A percentile compares a stretch with the other conserved stretches of the same genome.
These are phyloP conservation scores for Cyanoliseus patagonus DNA, from an alignment of 2,113 vertebrate genomes.

Conservation along the genomic window DNA sequence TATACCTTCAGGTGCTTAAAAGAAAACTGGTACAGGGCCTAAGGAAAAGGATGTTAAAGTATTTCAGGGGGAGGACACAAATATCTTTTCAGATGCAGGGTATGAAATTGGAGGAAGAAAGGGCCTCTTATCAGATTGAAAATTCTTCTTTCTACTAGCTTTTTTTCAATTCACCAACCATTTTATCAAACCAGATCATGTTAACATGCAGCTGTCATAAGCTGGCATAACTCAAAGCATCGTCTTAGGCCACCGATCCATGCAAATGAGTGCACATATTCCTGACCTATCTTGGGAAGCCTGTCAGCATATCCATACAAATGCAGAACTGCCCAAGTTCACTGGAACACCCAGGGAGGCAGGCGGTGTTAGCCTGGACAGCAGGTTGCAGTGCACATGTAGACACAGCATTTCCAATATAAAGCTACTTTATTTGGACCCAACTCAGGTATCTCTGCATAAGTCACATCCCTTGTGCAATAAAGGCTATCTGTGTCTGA, in stretches of 20 bases:
- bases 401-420: background rate
- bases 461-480: background rate
- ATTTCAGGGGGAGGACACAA: background rate
- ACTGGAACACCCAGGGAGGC: background rate
- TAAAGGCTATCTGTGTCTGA: background rate
- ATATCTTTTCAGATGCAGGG: background rate
- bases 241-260: background rate
- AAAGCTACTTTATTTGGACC: background rate
- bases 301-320: background rate
- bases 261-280: background rate
- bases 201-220: background rate
- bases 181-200: background rate
- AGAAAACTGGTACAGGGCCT: background rate
- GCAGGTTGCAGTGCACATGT: background rate
- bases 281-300: background rate
- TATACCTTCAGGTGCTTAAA: background rate
- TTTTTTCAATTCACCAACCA: background rate
- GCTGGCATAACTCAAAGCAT: background rate
- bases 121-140: accelerated
- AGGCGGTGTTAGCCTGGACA: background rate
- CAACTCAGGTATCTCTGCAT: background rate
- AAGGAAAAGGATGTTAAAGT: background rate
- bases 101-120: background rate
- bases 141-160: background rate
- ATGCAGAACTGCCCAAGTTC: background rate